Conservation (phyloP, 2,888 invertebrate species). For the Agrochola macilenta region DNA sequence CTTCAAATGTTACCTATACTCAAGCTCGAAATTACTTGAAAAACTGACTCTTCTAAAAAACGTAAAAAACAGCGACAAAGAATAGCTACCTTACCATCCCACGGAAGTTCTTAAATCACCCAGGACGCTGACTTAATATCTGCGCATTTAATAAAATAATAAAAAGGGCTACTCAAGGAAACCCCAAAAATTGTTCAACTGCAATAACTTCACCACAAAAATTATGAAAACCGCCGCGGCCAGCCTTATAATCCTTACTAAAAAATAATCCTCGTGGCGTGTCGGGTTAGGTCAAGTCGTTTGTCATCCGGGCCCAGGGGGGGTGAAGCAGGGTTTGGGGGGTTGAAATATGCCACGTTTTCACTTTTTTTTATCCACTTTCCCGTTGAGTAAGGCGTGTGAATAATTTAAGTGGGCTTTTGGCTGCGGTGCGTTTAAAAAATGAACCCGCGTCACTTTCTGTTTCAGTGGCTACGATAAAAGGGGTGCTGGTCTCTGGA, state of each 20-base stretch:
- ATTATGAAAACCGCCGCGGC: slow-evolving; percentile 60
- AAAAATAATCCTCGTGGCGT: slow-evolving; percentile 68
- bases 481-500: slow-evolving; percentile 42
- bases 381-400: slow-evolving; percentile 74
- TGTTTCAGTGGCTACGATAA: slow-evolving; percentile 61
- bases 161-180: slow-evolving; percentile 42
- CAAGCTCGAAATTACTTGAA: background rate
- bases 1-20: background rate
- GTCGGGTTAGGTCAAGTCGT: slow-evolving; percentile 72
- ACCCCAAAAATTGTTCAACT: slow-evolving; percentile 45
- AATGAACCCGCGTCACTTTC: slow-evolving; percentile 71
- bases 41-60: background rate
- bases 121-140: slow-evolving; percentile 30
- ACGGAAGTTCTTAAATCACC: slow-evolving; percentile 32
- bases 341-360: slow-evolving; percentile 76
- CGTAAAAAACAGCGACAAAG: background rate
- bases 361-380: slow-evolving; percentile 77
- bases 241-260: slow-evolving; percentile 65
- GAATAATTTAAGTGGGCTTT: slow-evolving; percentile 80
- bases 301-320: slow-evolving; percentile 68
- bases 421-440: slow-evolving; percentile 75
- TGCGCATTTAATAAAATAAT: slow-evolving; percentile 49
- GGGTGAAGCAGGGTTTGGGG: slow-evolving; percentile 31
- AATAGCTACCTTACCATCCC: background rate
- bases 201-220: slow-evolving; percentile 56